phyloP scores from a whole-genome alignment of 1,140 invertebrate genomes.

The Rhopalosiphum padi region DNA sequence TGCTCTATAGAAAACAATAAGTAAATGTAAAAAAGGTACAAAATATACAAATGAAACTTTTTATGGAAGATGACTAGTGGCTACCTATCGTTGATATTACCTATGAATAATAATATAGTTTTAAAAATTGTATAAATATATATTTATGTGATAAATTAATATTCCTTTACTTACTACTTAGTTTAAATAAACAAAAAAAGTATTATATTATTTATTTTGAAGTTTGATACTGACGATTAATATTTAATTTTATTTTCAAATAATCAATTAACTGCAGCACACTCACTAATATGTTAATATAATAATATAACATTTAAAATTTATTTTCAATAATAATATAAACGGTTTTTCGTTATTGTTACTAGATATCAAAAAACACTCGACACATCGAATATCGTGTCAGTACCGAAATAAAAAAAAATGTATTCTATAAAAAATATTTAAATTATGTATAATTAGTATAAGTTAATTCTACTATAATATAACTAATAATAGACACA shows the following conservation, averaged over 20 bases:
- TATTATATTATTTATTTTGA: not conserved
- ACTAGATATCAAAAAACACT: not conserved
- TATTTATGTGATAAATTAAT: not conserved
- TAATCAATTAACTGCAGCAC: not conserved
- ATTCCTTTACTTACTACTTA: not conserved
- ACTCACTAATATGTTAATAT: not conserved
- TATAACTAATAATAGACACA: not conserved
- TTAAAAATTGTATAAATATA: not conserved
- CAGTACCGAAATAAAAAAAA: not conserved
- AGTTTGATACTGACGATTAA: too few species aligned
- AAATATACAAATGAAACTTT: not conserved
- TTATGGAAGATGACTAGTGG: too few species aligned
- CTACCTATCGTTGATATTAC: not conserved
- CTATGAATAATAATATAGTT: not conserved
- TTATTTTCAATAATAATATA: not conserved
- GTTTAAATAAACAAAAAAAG: not conserved
- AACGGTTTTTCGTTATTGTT: not conserved
- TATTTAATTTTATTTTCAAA: not conserved
- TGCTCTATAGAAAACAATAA: not conserved
- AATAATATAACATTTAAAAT: not conserved
- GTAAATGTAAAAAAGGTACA: not conserved
- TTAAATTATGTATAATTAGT: too few species aligned
- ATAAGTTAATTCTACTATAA: not conserved
- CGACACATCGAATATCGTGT: not conserved
- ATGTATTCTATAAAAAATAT: not conserved